These are phyloP conservation scores for Oscheius sp. DNA, from an alignment of 2,888 invertebrate genomes.

Conservation along the genomic window DNA sequence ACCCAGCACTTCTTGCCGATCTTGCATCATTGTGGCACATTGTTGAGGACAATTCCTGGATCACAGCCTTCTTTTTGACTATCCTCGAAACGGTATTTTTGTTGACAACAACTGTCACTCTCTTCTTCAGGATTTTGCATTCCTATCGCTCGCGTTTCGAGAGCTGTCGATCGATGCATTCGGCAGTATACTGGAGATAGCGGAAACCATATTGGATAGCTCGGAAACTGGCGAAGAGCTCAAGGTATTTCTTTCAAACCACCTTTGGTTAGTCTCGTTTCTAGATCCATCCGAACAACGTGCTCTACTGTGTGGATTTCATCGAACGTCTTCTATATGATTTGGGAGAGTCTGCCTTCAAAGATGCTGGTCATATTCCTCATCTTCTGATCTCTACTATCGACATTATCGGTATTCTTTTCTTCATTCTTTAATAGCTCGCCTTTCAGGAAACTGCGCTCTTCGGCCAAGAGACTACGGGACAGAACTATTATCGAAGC, in stretches of 20 bases:
- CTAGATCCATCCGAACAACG: slow-evolving; percentile 48
- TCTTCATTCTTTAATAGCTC: background rate
- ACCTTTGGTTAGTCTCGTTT: background rate
- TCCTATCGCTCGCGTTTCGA: slow-evolving; percentile 47
- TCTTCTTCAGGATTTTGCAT: slow-evolving; percentile 43
- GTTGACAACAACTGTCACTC: background rate
- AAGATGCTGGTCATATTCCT: background rate
- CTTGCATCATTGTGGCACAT: slow-evolving; percentile 32
- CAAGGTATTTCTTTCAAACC: slow-evolving; percentile 17
- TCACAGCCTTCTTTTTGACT: slow-evolving; percentile 46
- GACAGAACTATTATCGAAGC: slow-evolving; percentile 20
- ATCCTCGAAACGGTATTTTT: slow-evolving; percentile 40
- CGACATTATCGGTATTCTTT: slow-evolving; percentile 36
- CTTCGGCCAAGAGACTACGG: slow-evolving; percentile 27
- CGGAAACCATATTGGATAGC: slow-evolving; percentile 39
- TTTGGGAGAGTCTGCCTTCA: slow-evolving; percentile 22
- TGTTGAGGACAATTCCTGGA: slow-evolving; percentile 34
- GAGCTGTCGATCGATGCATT: slow-evolving; percentile 37
- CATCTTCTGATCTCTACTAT: slow-evolving; percentile 17
- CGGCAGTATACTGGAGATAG: slow-evolving; percentile 35
- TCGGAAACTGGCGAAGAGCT: slow-evolving; percentile 30
- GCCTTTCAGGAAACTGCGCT: slow-evolving; percentile 36
- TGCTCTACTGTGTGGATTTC: slow-evolving; percentile 44
- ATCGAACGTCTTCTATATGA: slow-evolving; percentile 43
- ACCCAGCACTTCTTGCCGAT: slow-evolving; percentile 32